phyloP scores from a whole-genome alignment of 1,140 invertebrate species.

The Episyrphus balteatus region DNA sequence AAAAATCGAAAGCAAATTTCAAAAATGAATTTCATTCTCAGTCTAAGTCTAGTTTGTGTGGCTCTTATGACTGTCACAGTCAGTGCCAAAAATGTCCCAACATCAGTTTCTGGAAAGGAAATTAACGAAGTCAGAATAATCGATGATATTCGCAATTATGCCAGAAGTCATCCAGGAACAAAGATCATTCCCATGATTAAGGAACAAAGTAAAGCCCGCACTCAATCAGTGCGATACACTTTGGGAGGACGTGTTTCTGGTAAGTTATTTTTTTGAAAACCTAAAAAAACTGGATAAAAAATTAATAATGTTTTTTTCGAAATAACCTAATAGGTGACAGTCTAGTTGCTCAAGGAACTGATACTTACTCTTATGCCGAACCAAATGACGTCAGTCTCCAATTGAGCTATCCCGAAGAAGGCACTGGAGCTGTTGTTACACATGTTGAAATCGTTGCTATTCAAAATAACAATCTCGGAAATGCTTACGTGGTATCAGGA shows the following conservation, averaged over 20 bases:
- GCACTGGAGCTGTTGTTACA: slow-evolving; percentile 17
- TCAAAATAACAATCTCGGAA: slow-evolving; percentile 22
- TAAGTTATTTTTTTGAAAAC: slow-evolving; percentile 12
- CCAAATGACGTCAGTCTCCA: slow-evolving; percentile 24
- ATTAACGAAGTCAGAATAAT: slow-evolving; percentile 14
- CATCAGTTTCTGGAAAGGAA: not conserved
- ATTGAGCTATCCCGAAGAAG: slow-evolving; percentile 24
- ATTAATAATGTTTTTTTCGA: not conserved
- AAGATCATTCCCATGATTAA: slow-evolving; percentile 11
- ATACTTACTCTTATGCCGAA: slow-evolving; percentile 15
- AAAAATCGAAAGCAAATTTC: slow-evolving; percentile 17
- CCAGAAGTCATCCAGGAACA: slow-evolving; percentile 18
- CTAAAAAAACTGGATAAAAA: not conserved
- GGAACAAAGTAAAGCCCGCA: slow-evolving; percentile 1
- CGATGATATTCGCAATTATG: slow-evolving; percentile 19
- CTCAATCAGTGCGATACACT: slow-evolving; percentile 17
- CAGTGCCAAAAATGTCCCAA: not conserved
- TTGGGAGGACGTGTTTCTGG: slow-evolving; percentile 19
- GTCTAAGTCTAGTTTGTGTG: slow-evolving; percentile 11
- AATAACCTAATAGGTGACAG: slow-evolving; percentile 16
- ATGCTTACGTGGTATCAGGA: slow-evolving; percentile 27
- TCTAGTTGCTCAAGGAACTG: slow-evolving; percentile 22
- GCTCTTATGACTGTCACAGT: not conserved
- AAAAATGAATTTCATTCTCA: slow-evolving; percentile 15
- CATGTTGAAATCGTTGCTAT: slow-evolving; percentile 25